phyloP scores from a whole-genome alignment of 2,888 invertebrate genomes.

The Drosophila leonis region DNA sequence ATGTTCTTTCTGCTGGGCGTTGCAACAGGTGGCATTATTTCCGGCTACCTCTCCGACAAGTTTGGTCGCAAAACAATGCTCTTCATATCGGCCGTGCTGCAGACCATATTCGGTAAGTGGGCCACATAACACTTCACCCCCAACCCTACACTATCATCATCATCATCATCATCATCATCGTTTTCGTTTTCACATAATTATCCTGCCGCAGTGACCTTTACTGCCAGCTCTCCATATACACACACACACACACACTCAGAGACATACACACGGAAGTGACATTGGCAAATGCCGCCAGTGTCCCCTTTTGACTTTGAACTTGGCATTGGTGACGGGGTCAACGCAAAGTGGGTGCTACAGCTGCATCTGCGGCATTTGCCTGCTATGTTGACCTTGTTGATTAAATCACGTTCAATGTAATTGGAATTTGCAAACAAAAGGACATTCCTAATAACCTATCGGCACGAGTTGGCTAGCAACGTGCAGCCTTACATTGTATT shows the following conservation, averaged over 20 bases:
- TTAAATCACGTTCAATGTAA: slow-evolving; percentile 72
- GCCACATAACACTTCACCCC: slow-evolving; percentile 7
- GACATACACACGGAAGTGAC: slow-evolving; percentile 53
- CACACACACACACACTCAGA: slow-evolving; percentile 15
- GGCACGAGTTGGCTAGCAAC: slow-evolving; percentile 3
- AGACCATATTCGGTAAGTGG: slow-evolving; percentile 88
- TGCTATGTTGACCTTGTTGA: slow-evolving; percentile 71
- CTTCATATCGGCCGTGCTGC: slow-evolving; percentile 89
- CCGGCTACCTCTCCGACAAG: slow-evolving; percentile 92
- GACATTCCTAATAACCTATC: slow-evolving; percentile 55
- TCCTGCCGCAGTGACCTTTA: slow-evolving; percentile 42
- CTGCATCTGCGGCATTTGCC: slow-evolving; percentile 23
- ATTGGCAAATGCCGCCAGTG: slow-evolving; percentile 62
- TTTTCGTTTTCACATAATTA: slow-evolving; percentile 16
- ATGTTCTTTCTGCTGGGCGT: slow-evolving; percentile 92
- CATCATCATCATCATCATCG: slow-evolving; percentile 16
- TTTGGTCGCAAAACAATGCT: slow-evolving; percentile 92
- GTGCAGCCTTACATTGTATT: not conserved
- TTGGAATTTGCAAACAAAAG: slow-evolving; percentile 74
- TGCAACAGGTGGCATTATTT: slow-evolving; percentile 91
- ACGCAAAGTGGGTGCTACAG: slow-evolving; percentile 29
- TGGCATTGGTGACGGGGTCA: slow-evolving; percentile 75
- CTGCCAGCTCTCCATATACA: slow-evolving; percentile 28
- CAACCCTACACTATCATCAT: not conserved
- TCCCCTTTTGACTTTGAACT: slow-evolving; percentile 76